Evolutionary conservation across 2,113 vertebrate genomes (phyloP).

Genomic region (Campylorhamphus procurvoides): DNA sequence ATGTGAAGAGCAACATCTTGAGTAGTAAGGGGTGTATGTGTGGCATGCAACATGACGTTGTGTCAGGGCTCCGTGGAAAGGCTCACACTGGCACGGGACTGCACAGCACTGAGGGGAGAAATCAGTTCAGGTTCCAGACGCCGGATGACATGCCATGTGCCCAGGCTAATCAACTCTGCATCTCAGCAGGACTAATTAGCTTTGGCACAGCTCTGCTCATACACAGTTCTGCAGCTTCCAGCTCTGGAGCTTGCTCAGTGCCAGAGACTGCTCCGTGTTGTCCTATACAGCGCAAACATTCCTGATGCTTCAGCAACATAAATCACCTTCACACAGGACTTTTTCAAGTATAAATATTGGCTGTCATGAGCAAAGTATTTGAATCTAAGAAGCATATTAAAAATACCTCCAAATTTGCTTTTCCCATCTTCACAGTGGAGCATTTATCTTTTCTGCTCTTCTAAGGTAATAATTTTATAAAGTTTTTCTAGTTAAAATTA

Average conservation of each 20-base stretch:
- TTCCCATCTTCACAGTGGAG: not conserved
- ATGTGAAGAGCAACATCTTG: not conserved
- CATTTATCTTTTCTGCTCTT: not conserved
- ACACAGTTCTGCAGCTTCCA: not conserved
- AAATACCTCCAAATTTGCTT: not conserved
- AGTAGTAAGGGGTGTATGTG: not conserved
- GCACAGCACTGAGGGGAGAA: not conserved
- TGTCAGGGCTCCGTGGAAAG: not conserved
- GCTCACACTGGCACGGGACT: not conserved
- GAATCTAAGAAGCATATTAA: not conserved
- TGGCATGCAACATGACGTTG: not conserved
- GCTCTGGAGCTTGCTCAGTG: not conserved
- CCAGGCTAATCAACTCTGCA: constrained; percentile 14
- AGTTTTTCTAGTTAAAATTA: not conserved
- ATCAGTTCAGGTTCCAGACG: not conserved
- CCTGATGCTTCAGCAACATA: not conserved
- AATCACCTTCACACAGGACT: not conserved
- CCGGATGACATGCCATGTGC: not conserved
- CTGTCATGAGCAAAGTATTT: not conserved
- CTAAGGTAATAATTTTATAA: not conserved
- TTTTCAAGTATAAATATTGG: not conserved
- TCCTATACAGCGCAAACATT: not conserved
- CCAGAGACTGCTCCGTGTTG: not conserved
- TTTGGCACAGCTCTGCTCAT: constrained; percentile 39
- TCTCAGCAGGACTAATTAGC: constrained; percentile 34